Conservation (phyloP, 1,140 invertebrate species). For the Hylaeus anthracinus region DNA sequence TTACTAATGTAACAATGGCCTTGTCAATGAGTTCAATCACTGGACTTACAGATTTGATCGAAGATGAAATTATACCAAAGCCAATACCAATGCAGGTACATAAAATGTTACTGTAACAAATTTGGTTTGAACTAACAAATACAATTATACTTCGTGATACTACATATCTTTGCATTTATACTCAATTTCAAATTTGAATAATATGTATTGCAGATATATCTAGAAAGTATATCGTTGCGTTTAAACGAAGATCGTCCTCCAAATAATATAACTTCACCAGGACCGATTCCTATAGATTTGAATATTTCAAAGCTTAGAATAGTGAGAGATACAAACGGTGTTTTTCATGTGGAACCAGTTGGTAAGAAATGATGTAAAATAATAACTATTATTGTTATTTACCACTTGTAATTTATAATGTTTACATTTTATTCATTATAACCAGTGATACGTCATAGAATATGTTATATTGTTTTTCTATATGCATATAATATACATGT, state of each 20-base stretch:
- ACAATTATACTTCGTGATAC: slow-evolving; percentile 26
- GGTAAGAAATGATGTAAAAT: slow-evolving; percentile 62
- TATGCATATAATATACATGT: neutral
- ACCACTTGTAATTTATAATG: slow-evolving; percentile 69
- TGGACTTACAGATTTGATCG: slow-evolving; percentile 89
- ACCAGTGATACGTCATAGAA: neutral
- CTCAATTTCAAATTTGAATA: slow-evolving; percentile 39
- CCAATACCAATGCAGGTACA: slow-evolving; percentile 90
- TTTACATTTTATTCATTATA: slow-evolving; percentile 1
- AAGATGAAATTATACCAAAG: slow-evolving; percentile 91
- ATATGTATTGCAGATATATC: slow-evolving; percentile 81
- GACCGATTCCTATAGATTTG: slow-evolving; percentile 89
- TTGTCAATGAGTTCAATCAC: slow-evolving; percentile 91
- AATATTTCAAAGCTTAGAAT: slow-evolving; percentile 87
- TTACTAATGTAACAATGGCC: slow-evolving; percentile 85
- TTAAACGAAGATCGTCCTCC: slow-evolving; percentile 91
- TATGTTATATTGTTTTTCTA: neutral
- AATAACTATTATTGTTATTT: slow-evolving; percentile 51
- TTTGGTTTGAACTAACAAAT: neutral
- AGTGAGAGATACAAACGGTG: slow-evolving; percentile 85
- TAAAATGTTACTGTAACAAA: slow-evolving; percentile 18
- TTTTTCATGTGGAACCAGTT: slow-evolving; percentile 87
- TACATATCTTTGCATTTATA: slow-evolving; percentile 23
- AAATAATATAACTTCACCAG: slow-evolving; percentile 91
- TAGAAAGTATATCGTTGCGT: slow-evolving; percentile 86